phyloP scores from a whole-genome alignment of 2,797 vertebrate genomes.

The Sebastes umbrosus region DNA sequence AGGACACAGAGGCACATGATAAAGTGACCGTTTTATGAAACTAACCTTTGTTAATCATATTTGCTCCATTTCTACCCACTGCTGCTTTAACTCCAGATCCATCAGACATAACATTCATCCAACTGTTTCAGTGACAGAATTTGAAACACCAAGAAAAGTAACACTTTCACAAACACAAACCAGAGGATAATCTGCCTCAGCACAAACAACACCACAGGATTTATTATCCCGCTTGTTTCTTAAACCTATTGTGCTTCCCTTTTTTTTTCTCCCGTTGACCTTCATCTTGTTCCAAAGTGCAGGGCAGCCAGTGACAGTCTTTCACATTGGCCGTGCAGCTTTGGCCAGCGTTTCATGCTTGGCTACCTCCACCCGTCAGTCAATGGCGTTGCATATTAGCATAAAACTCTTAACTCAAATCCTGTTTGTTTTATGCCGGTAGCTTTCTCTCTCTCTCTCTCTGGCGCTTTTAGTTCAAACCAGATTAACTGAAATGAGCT shows the following conservation, averaged over 20 bases:
- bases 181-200: background rate
- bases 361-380: slow-evolving; percentile 8
- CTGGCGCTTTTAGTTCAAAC: slow-evolving; percentile 34
- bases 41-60: too few species aligned
- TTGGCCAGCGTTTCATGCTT: slow-evolving; percentile 19
- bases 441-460: slow-evolving; percentile 21
- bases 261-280: background rate
- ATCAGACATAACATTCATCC: background rate
- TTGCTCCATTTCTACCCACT: too few species aligned
- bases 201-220: slow-evolving; percentile 9
- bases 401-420: slow-evolving; percentile 57
- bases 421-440: slow-evolving; percentile 60
- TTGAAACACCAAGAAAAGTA: background rate
- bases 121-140: background rate
- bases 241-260: slow-evolving; percentile 14
- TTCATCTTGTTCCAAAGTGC: slow-evolving; percentile 32
- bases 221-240: slow-evolving; percentile 5
- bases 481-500: slow-evolving; percentile 61
- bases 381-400: slow-evolving; percentile 31
- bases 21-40: too few species aligned
- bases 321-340: slow-evolving; percentile 12
- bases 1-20: too few species aligned
- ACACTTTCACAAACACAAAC: background rate
- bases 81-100: background rate
- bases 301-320: slow-evolving; percentile 8